phyloP scores from a whole-genome alignment of 1,140 invertebrate genomes.

The Drosophila nasuta region DNA sequence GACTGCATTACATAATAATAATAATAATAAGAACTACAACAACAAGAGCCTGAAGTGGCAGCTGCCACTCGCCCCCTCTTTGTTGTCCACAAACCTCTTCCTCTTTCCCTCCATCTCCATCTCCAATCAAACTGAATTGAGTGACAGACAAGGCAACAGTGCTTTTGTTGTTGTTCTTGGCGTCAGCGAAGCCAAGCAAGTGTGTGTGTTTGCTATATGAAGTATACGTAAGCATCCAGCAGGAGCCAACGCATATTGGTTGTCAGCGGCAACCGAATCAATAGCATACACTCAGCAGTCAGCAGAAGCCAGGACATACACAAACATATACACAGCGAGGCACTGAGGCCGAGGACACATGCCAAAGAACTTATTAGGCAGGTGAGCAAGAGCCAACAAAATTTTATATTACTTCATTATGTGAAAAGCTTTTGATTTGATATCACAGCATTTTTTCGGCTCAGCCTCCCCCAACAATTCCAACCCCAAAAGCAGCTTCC shows the following conservation, averaged over 20 bases:
- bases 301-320: not conserved
- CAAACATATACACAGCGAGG: not conserved
- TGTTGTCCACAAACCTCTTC: not conserved
- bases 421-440: slow-evolving; percentile 70
- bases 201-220: slow-evolving; percentile 40
- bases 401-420: slow-evolving; percentile 77
- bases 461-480: not conserved
- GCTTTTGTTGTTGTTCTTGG: slow-evolving; percentile 38
- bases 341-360: too few relatives aligned
- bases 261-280: slow-evolving; percentile 75
- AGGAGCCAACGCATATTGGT: slow-evolving; percentile 58
- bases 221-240: slow-evolving; percentile 65
- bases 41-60: slow-evolving; percentile 38
- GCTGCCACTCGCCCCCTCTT: slow-evolving; percentile 2
- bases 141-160: slow-evolving; percentile 46
- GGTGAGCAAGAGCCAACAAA: slow-evolving; percentile 52
- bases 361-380: slow-evolving; percentile 55
- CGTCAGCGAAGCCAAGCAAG: slow-evolving; percentile 70
- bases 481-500: not conserved
- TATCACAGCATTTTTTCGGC: slow-evolving; percentile 58
- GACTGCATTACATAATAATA: slow-evolving; percentile 82
- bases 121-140: slow-evolving; percentile 33
- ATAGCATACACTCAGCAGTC: slow-evolving; percentile 43
- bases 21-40: slow-evolving; percentile 59
- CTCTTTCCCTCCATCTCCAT: not conserved